Evolutionary conservation across 2,113 vertebrate species (phyloP).

Genomic region (Saguinus imperator): DNA sequence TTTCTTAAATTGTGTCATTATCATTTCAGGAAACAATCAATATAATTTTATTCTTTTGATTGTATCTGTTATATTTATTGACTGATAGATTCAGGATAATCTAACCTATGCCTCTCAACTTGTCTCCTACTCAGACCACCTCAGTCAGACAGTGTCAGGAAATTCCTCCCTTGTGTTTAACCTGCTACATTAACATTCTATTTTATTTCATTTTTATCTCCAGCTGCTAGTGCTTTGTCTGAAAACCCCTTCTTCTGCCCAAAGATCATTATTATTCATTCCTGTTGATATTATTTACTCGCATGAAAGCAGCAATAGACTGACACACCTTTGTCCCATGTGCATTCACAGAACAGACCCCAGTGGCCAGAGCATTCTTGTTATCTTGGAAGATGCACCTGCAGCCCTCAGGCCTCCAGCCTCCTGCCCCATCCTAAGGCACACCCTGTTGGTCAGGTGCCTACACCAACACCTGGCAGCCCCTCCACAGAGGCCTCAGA

Average conservation of each 20-base stretch:
- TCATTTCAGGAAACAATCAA: neutral
- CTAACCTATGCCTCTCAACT: neutral
- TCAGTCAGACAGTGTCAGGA: neutral
- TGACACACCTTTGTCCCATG: neutral
- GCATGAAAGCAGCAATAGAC: neutral
- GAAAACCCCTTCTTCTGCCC: neutral
- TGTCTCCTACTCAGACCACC: neutral
- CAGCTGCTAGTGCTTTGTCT: neutral
- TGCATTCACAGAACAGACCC: neutral
- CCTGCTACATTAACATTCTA: neutral
- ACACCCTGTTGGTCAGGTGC: neutral
- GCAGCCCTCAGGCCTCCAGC: neutral
- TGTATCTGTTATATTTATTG: neutral
- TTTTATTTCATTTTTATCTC: neutral
- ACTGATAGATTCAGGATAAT: neutral
- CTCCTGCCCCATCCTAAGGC: neutral
- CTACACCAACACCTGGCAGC: neutral
- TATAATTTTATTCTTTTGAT: neutral
- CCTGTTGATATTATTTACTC: neutral
- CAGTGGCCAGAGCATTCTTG: neutral
- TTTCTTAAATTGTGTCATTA: neutral
- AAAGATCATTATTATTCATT: neutral
- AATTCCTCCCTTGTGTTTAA: slow-evolving; percentile 13
- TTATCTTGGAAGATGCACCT: neutral
- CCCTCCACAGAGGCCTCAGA: neutral